These are phyloP conservation scores for Pteronotus mesoamericanus DNA, from an alignment of 2,797 vertebrate species.

Conservation along the genomic window DNA sequence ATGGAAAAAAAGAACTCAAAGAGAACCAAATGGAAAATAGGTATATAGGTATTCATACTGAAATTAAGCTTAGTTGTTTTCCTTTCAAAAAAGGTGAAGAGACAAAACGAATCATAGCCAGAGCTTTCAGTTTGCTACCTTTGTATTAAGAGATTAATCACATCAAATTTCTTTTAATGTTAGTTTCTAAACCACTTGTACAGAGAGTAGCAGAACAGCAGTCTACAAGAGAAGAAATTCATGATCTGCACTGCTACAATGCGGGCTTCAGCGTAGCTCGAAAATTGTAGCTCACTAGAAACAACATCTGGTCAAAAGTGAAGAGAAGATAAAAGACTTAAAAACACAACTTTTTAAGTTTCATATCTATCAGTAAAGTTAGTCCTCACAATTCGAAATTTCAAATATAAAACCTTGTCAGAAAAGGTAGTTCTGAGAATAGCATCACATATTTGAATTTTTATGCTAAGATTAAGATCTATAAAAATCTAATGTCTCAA, in stretches of 20 bases:
- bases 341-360: neutral
- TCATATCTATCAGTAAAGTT: slow-evolving; percentile 3
- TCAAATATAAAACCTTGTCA: neutral
- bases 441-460: neutral
- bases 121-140: neutral
- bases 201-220: neutral
- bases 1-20: neutral
- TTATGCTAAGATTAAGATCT: slow-evolving; percentile 17
- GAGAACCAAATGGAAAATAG: neutral
- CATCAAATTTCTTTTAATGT: neutral
- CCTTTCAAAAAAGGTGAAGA: neutral
- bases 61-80: slow-evolving; percentile 12
- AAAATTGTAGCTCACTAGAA: neutral
- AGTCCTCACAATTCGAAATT: slow-evolving; percentile 13
- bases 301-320: neutral
- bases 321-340: slow-evolving; percentile 6
- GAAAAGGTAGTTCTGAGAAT: neutral
- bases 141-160: neutral
- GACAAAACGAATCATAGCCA: neutral
- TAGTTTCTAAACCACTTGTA: neutral
- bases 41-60: neutral
- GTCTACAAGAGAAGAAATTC: neutral
- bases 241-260: neutral
- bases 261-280: neutral
- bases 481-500: neutral